Base-by-base conservation (phyloP, 2,888 invertebrate genomes). In the Tenthredo notha region DNA sequence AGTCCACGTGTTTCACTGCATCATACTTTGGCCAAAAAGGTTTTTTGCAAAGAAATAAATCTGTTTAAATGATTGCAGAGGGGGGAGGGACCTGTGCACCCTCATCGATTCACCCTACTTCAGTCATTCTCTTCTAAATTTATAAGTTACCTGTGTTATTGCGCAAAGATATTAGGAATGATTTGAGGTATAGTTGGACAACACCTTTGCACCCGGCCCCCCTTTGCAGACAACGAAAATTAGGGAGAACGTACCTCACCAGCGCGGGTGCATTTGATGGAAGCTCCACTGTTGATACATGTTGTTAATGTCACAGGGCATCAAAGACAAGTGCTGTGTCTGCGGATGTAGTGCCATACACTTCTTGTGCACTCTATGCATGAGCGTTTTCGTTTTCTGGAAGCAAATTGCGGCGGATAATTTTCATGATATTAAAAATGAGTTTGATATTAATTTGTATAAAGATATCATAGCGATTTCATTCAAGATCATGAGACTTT, bases 241-340 rank as follows among this genome's bases (percentile, higher is more conserved):
- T 0, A 77, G 33, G 29, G 50, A 54, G n/a, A 54, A 65, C 67
- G 67, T 83, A 70, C 67, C 83, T 91, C 88, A 95, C 96, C 96
- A 96, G 87, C 94, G 95, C 15, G 97, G 97, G 89, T 95, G 95
- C 85, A 97, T 95, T 92, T 96, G 95, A 91, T 96, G 96, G 92
- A 98, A 98, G 85, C 95, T 95, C 98, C 98, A 98, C 91, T 98
- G 97, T 91, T 98, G 98, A 94, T 97, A 97, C 33, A 97, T 96
- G 92, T 98, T 98, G 91, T 97, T 96, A 54, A 96, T 94, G 93
- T 98, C 98, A 93, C 98, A 99, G 1, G 97, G 96, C 91, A 97
- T 96, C 61, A 98, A 94, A 25, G 96, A 96, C 1, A 98, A 93
- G 86, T 96, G 96, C 43, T 96, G 95, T 21, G 97, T 96, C 92